Conservation (phyloP, 2,113 vertebrate genomes). For the Polyodon spathula region DNA sequence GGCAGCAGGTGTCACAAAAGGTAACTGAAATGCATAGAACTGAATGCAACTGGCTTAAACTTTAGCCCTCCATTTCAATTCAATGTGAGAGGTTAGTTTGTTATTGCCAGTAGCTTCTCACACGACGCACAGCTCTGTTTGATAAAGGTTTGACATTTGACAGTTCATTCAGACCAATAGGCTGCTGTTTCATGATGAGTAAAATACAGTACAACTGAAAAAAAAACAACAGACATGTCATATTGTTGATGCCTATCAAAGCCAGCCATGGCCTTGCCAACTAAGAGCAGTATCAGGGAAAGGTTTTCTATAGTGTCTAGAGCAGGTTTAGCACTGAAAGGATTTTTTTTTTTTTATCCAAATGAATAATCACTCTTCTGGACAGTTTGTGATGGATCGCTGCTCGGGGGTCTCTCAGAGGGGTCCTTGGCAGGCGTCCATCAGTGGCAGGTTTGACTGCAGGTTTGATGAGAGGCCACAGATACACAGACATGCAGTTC, state of each 20-base stretch:
- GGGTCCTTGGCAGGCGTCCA: too few species aligned
- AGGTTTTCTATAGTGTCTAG: too few species aligned
- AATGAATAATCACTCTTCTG: too few species aligned
- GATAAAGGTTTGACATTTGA: conserved; percentile 63
- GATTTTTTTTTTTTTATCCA: too few species aligned
- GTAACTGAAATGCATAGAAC: conserved; percentile 29
- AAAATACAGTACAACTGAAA: conserved; percentile 33
- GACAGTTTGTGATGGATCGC: too few species aligned
- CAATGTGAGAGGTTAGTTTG: conserved; percentile 45
- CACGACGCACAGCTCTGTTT: conserved; percentile 50
- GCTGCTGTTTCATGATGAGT: conserved; percentile 32
- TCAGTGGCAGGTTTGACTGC: too few species aligned
- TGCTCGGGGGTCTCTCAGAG: too few species aligned
- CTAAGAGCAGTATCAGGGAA: too few species aligned
- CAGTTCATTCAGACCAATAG: conserved; percentile 59
- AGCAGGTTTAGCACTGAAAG: too few species aligned
- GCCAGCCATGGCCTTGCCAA: conserved; percentile 2
- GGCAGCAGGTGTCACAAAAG: too few species aligned
- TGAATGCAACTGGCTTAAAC: conserved; percentile 34
- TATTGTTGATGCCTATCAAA: conserved; percentile 49
- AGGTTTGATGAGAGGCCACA: too few species aligned
- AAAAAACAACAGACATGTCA: conserved; percentile 41
- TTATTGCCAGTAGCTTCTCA: conserved; percentile 41
- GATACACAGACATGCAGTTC: too few species aligned
- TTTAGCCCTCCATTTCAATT: background rate